Evolutionary conservation across 2,797 vertebrate species (phyloP).

Genomic region (Gallirallus australis): DNA sequence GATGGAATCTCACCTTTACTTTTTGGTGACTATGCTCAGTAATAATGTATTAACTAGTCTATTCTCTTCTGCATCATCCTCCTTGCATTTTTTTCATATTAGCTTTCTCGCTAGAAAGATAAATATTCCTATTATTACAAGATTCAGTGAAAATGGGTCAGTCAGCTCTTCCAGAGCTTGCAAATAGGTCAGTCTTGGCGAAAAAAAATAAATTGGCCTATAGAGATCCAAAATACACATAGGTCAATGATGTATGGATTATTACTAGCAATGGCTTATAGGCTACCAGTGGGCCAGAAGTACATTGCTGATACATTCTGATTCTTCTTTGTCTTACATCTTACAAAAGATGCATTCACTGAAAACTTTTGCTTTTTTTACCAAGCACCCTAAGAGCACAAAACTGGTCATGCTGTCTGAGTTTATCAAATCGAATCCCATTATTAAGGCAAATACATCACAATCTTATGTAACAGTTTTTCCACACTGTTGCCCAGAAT

Average conservation of each 20-base stretch:
- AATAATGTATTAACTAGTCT: neutral
- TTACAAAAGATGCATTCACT: neutral
- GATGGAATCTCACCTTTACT: neutral
- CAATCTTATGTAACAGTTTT: slow-evolving; percentile 4
- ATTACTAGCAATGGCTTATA: neutral
- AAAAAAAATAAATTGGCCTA: neutral
- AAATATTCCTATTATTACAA: neutral
- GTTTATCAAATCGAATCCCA: neutral
- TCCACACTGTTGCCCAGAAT: neutral
- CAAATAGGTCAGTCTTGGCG: neutral
- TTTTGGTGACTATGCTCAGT: neutral
- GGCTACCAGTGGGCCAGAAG: neutral
- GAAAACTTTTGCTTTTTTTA: neutral
- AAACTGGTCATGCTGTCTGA: neutral
- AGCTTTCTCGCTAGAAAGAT: neutral
- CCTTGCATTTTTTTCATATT: neutral
- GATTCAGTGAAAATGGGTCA: neutral
- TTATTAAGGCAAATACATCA: slow-evolving; percentile 24
- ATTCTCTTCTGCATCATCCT: neutral
- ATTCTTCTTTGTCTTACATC: neutral
- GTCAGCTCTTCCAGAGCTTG: neutral
- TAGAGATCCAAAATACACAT: neutral
- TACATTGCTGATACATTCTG: neutral
- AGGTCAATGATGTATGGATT: neutral
- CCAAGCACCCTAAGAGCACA: neutral